Evolutionary conservation across 2,113 vertebrate genomes (phyloP).

Genomic region (Theristicus caerulescens): DNA sequence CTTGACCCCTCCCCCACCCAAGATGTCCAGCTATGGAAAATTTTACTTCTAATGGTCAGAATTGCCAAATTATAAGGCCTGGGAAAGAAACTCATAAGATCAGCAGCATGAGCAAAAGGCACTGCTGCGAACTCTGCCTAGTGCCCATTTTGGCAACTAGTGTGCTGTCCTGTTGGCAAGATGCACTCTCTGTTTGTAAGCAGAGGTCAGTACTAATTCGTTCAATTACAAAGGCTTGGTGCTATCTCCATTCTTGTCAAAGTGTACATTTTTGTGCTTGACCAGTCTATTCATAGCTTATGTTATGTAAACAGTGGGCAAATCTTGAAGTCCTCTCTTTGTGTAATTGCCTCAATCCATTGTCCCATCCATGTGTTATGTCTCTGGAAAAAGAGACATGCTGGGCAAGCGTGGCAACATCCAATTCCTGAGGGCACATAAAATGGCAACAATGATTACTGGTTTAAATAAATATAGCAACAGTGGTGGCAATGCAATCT

Average conservation of each 20-base stretch:
- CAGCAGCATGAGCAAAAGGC: not conserved
- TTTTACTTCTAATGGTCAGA: not conserved
- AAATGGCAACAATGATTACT: conserved; percentile 40
- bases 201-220: not conserved
- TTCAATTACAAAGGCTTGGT: not conserved
- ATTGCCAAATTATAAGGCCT: not conserved
- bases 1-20: not conserved
- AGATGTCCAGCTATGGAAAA: not conserved
- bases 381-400: not conserved
- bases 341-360: not conserved
- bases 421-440: not conserved
- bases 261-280: not conserved
- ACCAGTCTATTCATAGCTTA: not conserved
- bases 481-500: conserved; percentile 20
- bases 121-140: not conserved
- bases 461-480: conserved; percentile 58
- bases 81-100: not conserved
- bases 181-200: not conserved
- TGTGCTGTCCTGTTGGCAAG: not conserved
- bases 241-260: not conserved
- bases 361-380: not conserved
- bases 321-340: not conserved
- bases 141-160: not conserved
- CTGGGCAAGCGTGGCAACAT: not conserved
- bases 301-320: not conserved